Conservation (phyloP, 2,797 vertebrate species). For the Enteromius paludinosus region DNA sequence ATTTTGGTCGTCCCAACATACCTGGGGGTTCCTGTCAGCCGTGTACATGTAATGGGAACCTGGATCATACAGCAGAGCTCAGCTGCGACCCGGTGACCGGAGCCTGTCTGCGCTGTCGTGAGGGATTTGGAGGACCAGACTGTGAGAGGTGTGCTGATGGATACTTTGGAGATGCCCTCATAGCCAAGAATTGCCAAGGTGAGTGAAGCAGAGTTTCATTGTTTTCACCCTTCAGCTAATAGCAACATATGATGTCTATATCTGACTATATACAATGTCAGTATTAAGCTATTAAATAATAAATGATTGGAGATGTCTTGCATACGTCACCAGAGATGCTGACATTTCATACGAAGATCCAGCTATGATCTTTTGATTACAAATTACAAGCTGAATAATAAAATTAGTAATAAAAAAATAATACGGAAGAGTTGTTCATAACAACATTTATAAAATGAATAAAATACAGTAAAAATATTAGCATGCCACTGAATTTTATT, state of each 20-base stretch:
- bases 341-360: neutral
- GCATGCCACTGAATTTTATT: neutral
- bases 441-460: no score
- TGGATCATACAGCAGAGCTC: constrained; percentile 85
- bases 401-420: neutral
- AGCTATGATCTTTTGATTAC: neutral
- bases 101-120: constrained; percentile 89
- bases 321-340: neutral
- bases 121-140: constrained; percentile 84
- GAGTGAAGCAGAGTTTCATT: constrained; percentile 70
- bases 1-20: constrained; percentile 85
- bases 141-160: constrained; percentile 89
- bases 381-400: neutral
- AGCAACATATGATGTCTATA: neutral
- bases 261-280: neutral
- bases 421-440: neutral
- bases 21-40: constrained; percentile 88
- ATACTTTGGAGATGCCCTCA: constrained; percentile 91
- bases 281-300: neutral
- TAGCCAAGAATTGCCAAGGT: constrained; percentile 89
- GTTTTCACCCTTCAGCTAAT: neutral
- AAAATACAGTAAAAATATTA: neutral
- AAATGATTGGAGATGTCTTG: neutral
- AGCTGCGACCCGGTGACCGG: constrained; percentile 93
- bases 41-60: constrained; percentile 90